Evolutionary conservation across 2,888 invertebrate genomes (phyloP).

Genomic region (Adineta ricciae): DNA sequence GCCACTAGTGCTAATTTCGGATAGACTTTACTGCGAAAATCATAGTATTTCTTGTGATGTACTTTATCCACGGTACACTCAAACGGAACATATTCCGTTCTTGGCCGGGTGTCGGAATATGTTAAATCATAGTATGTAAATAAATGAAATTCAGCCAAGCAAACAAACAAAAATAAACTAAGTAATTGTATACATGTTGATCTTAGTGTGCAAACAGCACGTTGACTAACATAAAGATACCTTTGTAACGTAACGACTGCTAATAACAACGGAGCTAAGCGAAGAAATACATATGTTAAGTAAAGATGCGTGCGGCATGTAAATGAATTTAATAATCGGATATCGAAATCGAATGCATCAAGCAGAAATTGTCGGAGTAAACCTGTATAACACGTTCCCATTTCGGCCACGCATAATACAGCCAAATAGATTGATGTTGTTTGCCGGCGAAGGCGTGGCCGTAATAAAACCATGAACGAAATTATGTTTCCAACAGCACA

Average conservation of each 20-base stretch:
- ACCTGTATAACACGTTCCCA: background rate
- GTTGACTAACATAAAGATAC: background rate
- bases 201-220: background rate
- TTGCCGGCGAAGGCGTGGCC: background rate
- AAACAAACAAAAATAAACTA: background rate
- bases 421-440: slow-evolving; percentile 16
- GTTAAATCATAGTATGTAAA: background rate
- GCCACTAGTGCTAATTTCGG: background rate
- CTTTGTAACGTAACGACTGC: background rate
- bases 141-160: background rate
- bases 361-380: background rate
- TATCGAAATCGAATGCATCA: background rate
- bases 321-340: background rate
- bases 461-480: background rate
- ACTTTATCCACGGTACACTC: background rate
- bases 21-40: background rate
- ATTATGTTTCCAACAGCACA: background rate
- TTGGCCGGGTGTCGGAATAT: background rate
- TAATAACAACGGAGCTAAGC: background rate
- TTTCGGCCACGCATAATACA: background rate
- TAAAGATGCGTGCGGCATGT: slow-evolving; percentile 15
- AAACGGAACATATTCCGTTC: background rate
- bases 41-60: background rate
- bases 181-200: background rate
- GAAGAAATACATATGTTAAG: slow-evolving; percentile 8